These are phyloP conservation scores for Tetragnatha montana DNA, from an alignment of 2,888 invertebrate species.

Conservation along the genomic window DNA sequence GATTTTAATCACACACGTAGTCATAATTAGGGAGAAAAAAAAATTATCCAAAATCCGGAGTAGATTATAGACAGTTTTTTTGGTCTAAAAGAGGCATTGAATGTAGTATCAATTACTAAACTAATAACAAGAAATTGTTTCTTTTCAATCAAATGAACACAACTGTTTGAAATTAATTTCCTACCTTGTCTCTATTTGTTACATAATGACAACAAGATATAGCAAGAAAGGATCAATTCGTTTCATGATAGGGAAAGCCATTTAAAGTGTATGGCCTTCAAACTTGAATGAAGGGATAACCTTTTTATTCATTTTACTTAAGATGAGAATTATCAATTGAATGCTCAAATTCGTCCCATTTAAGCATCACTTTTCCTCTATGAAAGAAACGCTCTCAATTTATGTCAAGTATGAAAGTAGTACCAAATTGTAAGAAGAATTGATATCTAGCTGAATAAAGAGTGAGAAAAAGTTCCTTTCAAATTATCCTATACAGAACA, in stretches of 20 bases:
- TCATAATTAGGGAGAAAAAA: no score
- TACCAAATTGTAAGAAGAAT: no score
- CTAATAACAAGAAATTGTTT: no score
- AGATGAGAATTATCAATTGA: neutral
- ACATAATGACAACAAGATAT: neutral
- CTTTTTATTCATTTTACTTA: neutral
- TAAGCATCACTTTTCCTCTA: slow-evolving; percentile 18
- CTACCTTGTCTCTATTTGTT: neutral
- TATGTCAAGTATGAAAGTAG: slow-evolving; percentile 11
- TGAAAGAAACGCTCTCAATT: slow-evolving; percentile 19
- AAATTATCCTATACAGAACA: no score
- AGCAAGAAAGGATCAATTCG: neutral
- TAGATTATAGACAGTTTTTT: no score
- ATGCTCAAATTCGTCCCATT: neutral
- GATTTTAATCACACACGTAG: no score
- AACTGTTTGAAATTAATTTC: neutral
- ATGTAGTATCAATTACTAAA: no score
- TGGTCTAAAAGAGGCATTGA: no score
- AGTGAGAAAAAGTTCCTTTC: no score
- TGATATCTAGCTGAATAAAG: neutral
- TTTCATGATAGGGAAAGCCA: neutral
- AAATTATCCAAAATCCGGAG: no score
- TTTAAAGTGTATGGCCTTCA: neutral
- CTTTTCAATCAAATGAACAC: neutral
- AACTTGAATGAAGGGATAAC: neutral